These are phyloP conservation scores for Platyrinchus mystaceus DNA, from an alignment of 2,797 vertebrate species.

Conservation along the genomic window DNA sequence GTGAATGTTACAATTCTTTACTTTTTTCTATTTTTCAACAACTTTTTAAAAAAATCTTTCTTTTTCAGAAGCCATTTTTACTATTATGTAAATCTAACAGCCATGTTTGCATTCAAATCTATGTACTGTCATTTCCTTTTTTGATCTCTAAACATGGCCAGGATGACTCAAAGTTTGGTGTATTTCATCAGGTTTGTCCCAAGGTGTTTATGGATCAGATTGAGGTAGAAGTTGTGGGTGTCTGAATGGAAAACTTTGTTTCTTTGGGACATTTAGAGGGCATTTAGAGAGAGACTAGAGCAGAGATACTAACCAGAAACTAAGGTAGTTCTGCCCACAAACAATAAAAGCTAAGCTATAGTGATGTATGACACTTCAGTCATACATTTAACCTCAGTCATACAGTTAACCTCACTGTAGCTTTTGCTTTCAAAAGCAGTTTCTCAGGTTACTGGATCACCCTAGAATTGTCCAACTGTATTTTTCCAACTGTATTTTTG, in stretches of 20 bases:
- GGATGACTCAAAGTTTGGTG: neutral
- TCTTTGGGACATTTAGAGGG: neutral
- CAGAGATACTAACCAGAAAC: neutral
- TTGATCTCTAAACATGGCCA: neutral
- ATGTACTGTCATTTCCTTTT: neutral
- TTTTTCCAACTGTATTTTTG: no score
- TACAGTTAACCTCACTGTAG: neutral
- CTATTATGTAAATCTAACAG: neutral
- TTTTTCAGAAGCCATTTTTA: neutral
- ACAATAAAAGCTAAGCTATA: neutral
- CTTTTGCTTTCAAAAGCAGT: neutral
- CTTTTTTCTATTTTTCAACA: neutral
- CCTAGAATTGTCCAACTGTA: neutral
- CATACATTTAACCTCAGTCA: neutral
- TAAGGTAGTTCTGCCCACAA: neutral
- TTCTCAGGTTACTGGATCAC: neutral
- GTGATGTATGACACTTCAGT: accelerated
- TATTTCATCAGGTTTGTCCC: neutral
- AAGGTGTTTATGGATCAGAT: neutral
- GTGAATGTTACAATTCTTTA: neutral
- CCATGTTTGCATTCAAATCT: neutral
- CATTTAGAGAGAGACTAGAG: neutral
- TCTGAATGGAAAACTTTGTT: neutral
- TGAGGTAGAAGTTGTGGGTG: neutral
- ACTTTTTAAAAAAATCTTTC: neutral